These are phyloP conservation scores for Pseudeuparius sepicola DNA, from an alignment of 2,888 invertebrate species.

Conservation along the genomic window DNA sequence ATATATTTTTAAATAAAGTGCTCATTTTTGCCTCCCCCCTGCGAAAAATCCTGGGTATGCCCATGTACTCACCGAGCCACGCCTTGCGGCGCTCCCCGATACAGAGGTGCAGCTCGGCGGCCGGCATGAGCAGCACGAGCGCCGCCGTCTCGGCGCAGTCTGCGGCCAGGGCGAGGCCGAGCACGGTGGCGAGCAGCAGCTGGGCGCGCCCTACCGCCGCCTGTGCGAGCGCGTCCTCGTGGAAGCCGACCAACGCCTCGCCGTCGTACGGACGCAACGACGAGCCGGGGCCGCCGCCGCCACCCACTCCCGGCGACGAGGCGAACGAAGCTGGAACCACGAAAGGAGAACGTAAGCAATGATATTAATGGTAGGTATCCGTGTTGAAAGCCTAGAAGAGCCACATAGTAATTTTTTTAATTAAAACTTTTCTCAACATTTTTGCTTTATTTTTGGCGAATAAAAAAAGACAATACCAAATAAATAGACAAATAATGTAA, in stretches of 20 bases:
- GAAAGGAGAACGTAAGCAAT: too few species aligned
- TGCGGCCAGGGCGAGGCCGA: constrained; percentile 57
- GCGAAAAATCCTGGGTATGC: too few species aligned
- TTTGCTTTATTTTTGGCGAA: too few species aligned
- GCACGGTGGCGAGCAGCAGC: constrained; percentile 51
- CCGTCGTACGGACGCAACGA: constrained; percentile 26
- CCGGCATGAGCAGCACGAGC: constrained; percentile 62
- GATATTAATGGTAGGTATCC: not conserved
- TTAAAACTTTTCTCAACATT: too few species aligned
- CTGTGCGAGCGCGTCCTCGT: constrained; percentile 67
- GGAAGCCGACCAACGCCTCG: constrained; percentile 56
- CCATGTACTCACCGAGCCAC: constrained; percentile 52
- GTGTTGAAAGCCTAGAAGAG: not conserved
- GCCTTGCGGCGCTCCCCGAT: constrained; percentile 61
- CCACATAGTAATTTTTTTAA: too few species aligned
- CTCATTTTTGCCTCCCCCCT: too few species aligned
- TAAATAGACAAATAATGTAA: too few species aligned
- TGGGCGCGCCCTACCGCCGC: constrained; percentile 65
- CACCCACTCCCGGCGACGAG: constrained; percentile 24
- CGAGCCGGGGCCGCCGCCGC: too few species aligned
- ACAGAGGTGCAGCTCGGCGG: constrained; percentile 68
- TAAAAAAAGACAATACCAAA: too few species aligned
- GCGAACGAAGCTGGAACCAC: constrained; percentile 16
- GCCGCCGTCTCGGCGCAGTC: constrained; percentile 60
- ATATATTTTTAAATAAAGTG: too few species aligned